Base-by-base conservation (phyloP, 2,113 vertebrate genomes). In the Alaudala cheleensis region DNA sequence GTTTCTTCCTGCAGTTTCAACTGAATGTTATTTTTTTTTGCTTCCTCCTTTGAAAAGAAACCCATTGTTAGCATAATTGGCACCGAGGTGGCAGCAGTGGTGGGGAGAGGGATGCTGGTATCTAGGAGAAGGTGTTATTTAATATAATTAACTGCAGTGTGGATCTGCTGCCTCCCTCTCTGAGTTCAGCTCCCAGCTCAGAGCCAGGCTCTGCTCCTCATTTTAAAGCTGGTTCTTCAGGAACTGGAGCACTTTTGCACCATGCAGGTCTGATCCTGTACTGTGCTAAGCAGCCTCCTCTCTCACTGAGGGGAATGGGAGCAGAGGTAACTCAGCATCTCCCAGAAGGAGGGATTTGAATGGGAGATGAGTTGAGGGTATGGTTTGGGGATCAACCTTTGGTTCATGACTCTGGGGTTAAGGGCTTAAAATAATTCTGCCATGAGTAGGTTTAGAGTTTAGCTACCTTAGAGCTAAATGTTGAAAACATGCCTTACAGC, bases 1-100 rank as follows among this genome's bases (percentile, higher is more conserved):
- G 61, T 96, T 94, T 96, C 82, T 95, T 86, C 69, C 77, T 93
- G 67, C 82, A 95, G 85, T 92, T 96, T 94, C 93, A 93, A 88
- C 51, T 66, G 39, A 73, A 47, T 57, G 88, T 90, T 92, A 60
- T 88, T 95, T 94, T 81, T 95, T 94, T 81, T 92, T 33, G 65
- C 60, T 83, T 86, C 72, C 51, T 23, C 79, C 90, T 95, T 93
- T 93, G 94, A 74, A 92, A 92, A 88, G 86, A 88, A 95, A 51
- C 93, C 72, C 9, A 45, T 83, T 5, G 56, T 91, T 96, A 88
- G 74, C 79, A 80, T 92, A 94, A 94, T 88, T 96, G 93, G 94
- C 95, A 93, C 89, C 7, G 74, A 82, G 89, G 81, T 81, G 86
- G 82, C 84, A 89, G 93, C 61, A 9, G 81, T 17, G 70, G 67